phyloP scores from a whole-genome alignment of 2,888 invertebrate genomes.

The Cinara cedri region DNA sequence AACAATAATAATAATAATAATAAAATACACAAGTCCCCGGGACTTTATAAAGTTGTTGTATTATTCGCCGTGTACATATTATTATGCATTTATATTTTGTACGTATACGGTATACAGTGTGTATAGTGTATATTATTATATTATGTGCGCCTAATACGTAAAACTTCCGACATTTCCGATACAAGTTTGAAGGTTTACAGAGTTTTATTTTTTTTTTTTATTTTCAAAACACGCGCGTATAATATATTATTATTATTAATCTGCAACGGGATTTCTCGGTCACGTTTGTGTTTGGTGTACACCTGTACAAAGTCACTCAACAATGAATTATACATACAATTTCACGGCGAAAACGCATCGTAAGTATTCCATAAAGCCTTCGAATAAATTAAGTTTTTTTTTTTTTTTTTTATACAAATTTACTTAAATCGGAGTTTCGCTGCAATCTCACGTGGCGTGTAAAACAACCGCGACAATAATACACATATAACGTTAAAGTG shows the following conservation, averaged over 20 bases:
- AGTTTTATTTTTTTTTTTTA: constrained; percentile 15
- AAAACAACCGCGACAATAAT: too few species aligned
- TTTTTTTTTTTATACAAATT: not conserved
- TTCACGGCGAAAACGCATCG: constrained; percentile 23
- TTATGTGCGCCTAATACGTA: constrained; percentile 4
- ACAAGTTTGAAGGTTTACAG: constrained; percentile 25
- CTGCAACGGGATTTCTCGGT: constrained; percentile 37
- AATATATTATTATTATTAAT: constrained; percentile 35
- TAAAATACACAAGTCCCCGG: not conserved
- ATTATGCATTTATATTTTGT: not conserved
- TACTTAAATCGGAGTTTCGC: not conserved
- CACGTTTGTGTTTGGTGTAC: not conserved
- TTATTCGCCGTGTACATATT: not conserved
- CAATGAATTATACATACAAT: constrained; percentile 38
- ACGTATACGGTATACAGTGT: not conserved
- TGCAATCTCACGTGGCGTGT: not conserved
- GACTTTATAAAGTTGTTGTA: not conserved
- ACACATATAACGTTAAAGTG: not conserved
- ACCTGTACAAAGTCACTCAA: not conserved
- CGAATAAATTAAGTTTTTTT: constrained; percentile 1
- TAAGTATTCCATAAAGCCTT: not conserved
- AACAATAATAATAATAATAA: too few species aligned
- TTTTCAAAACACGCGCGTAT: constrained; percentile 13
- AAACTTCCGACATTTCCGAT: constrained; percentile 23
- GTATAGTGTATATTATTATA: not conserved